Percentiles rank a stretch among this genome's conserved stretches.
phyloP scores from a whole-genome alignment of 1,140 invertebrate species.

The Sitophilus oryzae region DNA sequence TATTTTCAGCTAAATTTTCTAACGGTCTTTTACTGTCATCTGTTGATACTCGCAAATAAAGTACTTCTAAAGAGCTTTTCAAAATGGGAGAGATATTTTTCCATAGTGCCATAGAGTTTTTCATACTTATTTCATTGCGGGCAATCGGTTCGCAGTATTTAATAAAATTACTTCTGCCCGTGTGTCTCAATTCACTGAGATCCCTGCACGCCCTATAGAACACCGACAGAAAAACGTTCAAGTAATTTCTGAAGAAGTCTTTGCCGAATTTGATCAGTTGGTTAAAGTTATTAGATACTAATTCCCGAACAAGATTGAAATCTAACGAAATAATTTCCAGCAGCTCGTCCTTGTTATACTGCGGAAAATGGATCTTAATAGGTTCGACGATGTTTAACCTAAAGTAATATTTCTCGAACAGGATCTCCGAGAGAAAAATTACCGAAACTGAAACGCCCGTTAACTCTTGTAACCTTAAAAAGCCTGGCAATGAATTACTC shows the following conservation, averaged over 20 bases:
- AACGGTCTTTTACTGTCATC: slow-evolving; percentile 24
- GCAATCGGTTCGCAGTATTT: slow-evolving; percentile 73
- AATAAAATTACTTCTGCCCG: slow-evolving; percentile 61
- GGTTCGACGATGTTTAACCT: slow-evolving; percentile 66
- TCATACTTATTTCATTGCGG: slow-evolving; percentile 49
- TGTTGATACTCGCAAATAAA: slow-evolving; percentile 64
- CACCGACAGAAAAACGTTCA: slow-evolving; percentile 72
- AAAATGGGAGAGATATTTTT: slow-evolving; percentile 68
- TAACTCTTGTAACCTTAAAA: slow-evolving; percentile 69
- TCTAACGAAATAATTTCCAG: slow-evolving; percentile 60
- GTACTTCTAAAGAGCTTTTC: slow-evolving; percentile 64
- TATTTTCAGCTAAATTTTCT: slow-evolving; percentile 53
- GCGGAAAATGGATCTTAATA: slow-evolving; percentile 69
- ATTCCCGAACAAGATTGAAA: slow-evolving; percentile 33
- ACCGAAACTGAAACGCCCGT: slow-evolving; percentile 66
- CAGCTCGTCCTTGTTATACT: slow-evolving; percentile 75
- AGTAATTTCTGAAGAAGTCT: slow-evolving; percentile 70
- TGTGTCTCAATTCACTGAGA: slow-evolving; percentile 70
- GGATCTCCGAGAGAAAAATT: slow-evolving; percentile 69
- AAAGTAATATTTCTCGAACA: slow-evolving; percentile 71
- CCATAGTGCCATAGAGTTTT: slow-evolving; percentile 67
- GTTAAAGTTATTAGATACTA: slow-evolving; percentile 31
- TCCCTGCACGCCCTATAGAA: slow-evolving; percentile 77
- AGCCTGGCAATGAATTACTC: slow-evolving; percentile 59
- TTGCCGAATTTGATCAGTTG: slow-evolving; percentile 47